These are phyloP conservation scores for Eupithecia exiguata DNA, from an alignment of 2,888 invertebrate genomes.

Conservation along the genomic window DNA sequence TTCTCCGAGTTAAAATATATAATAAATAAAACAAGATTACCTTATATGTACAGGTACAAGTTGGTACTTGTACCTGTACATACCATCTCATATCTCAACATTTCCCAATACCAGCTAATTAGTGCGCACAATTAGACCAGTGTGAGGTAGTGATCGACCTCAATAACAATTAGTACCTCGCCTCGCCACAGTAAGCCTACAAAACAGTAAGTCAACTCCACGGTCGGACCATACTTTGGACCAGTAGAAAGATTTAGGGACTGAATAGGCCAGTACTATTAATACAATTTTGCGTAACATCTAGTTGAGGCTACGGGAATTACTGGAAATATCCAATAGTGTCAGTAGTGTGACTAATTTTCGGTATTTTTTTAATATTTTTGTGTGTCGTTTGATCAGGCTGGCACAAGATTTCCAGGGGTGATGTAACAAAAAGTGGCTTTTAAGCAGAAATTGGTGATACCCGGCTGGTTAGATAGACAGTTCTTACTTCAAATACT, in stretches of 20 bases:
- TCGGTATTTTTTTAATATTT: background rate
- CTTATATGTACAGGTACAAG: too few relatives aligned
- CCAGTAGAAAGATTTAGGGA: background rate
- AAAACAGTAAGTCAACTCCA: slow-evolving; percentile 21
- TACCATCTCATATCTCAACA: slow-evolving; percentile 14
- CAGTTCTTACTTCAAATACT: too few relatives aligned
- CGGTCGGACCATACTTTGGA: background rate
- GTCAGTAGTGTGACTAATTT: background rate
- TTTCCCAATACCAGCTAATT: slow-evolving; percentile 49
- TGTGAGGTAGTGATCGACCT: slow-evolving; percentile 53
- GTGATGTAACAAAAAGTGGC: background rate
- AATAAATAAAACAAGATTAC: too few relatives aligned
- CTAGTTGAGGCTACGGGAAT: background rate
- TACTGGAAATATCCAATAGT: background rate
- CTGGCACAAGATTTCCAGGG: background rate
- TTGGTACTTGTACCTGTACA: background rate
- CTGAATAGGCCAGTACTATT: background rate
- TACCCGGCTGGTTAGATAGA: background rate
- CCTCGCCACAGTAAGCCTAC: slow-evolving; percentile 32
- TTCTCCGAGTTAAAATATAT: too few relatives aligned
- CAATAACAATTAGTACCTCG: slow-evolving; percentile 59
- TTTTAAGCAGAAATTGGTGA: background rate
- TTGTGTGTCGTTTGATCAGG: background rate
- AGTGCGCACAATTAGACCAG: slow-evolving; percentile 55
- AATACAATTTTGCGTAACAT: background rate